Evolutionary conservation across 2,888 invertebrate genomes (phyloP), one percentile per base, ranked within the genome.

Genomic region (Campaea margaritaria): DNA sequence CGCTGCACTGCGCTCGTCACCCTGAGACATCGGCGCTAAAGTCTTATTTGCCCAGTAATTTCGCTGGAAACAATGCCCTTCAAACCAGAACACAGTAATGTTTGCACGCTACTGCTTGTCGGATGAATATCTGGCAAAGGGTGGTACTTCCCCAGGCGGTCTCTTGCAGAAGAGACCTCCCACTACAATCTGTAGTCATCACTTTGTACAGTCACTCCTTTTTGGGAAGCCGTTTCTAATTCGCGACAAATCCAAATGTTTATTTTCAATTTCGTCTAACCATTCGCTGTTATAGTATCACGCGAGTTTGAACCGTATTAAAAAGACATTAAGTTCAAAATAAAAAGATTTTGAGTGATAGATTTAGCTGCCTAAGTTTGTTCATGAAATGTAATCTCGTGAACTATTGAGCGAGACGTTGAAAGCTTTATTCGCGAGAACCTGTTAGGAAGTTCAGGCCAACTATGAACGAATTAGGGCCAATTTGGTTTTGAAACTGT

Each of bases 191-290:
- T 27, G 27, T 15, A 34, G 10, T 43, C 21, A 21, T 11, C 2
- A n/a, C 1, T 16, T 15, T 14, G 13, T 12, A 5, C 5, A 42
- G 15, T 16, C 16, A 13, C 14, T 28, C n/a, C n/a, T 43, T 12
- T 14, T n/a, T 8, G 5, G 7, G 1, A 46, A 15, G 43, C 31
- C 39, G 58, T 14, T 47, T 51, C 47, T 52, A 16, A 47, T 31
- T 47, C n/a, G 51, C 46, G 52, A 52, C 51, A 21, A 2, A 44
- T 38, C 15, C n/a, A 43, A n/a, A 52, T 52, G 58, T 58, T 58
- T 58, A 51, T 52, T 58, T 58, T 58, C 58, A 58, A 58, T 58
- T 58, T 58, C 52, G 27, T 38, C n/a, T n/a, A 58, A 58, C 50
- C 41, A 2, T 46, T 52, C 16, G 31, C 12, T 13, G 21, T 27